phyloP scores from a whole-genome alignment of 2,797 vertebrate genomes.

The Serranus cabrilla region DNA sequence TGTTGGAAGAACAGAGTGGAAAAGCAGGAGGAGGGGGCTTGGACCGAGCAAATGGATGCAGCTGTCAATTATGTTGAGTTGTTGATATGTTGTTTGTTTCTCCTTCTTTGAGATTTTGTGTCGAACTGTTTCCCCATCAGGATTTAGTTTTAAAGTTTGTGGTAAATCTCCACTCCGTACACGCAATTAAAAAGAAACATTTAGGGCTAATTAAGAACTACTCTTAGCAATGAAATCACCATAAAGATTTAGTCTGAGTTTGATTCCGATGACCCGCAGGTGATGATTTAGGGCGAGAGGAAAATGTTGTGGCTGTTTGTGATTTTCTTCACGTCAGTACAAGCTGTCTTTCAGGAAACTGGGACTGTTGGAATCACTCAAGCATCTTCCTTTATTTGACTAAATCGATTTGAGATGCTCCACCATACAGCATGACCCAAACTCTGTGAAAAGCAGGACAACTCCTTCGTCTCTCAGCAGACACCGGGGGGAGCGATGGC shows the following conservation, averaged over 20 bases:
- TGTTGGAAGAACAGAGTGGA: conserved; percentile 85
- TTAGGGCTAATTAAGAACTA: conserved; percentile 68
- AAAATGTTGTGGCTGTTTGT: not conserved
- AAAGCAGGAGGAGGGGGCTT: conserved; percentile 68
- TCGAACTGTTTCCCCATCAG: conserved; percentile 68
- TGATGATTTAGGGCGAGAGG: conserved; percentile 16
- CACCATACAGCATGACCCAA: conserved; percentile 69
- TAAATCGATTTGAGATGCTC: conserved; percentile 66
- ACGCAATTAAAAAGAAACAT: conserved; percentile 65
- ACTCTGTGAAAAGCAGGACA: conserved; percentile 74
- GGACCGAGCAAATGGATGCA: conserved; percentile 83
- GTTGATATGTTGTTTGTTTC: conserved; percentile 78
- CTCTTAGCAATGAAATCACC: conserved; percentile 48
- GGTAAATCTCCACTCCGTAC: conserved; percentile 62
- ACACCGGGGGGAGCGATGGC: conserved; percentile 64
- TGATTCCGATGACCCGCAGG: conserved; percentile 33
- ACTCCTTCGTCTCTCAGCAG: conserved; percentile 66
- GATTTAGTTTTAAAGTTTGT: conserved; percentile 77
- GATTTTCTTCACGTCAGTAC: conserved; percentile 16
- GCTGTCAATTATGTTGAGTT: conserved; percentile 86
- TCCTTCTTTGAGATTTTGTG: conserved; percentile 63
- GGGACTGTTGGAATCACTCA: conserved; percentile 20
- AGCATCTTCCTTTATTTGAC: conserved; percentile 49
- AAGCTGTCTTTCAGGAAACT: conserved; percentile 22
- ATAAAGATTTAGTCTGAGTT: conserved; percentile 34